A percentile compares a stretch with the other conserved stretches of the same genome.
These are phyloP conservation scores for Caenorhabditis inopinata DNA, from an alignment of 1,140 invertebrate species.

Conservation along the genomic window DNA sequence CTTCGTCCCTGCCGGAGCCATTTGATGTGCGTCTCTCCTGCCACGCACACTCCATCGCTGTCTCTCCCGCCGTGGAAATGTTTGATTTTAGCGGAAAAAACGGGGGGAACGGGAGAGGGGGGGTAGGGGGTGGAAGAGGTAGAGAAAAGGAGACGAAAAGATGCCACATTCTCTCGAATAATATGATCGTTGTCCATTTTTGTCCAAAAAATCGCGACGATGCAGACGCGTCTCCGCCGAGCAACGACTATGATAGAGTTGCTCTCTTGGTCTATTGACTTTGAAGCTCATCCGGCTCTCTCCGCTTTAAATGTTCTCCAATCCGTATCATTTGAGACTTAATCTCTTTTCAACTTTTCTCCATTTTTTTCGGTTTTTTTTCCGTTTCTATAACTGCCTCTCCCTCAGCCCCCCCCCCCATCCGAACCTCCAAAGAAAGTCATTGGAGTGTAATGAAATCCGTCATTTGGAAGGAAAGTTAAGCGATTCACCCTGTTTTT, in stretches of 20 bases:
- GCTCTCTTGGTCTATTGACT: no score
- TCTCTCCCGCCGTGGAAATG: neutral
- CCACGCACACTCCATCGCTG: neutral
- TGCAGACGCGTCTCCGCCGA: no score
- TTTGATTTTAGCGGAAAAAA: slow-evolving; percentile 23
- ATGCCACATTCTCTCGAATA: slow-evolving; percentile 21
- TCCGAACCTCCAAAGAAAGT: no score
- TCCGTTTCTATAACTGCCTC: neutral
- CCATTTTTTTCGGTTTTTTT: neutral
- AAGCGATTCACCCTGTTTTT: slow-evolving; percentile 18
- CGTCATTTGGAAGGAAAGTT: slow-evolving; percentile 3
- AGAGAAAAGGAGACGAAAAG: neutral
- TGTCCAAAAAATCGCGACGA: neutral
- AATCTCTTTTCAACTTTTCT: neutral
- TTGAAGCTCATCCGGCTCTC: neutral
- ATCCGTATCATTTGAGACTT: neutral
- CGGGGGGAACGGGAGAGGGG: no score
- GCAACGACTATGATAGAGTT: no score
- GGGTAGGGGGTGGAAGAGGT: neutral
- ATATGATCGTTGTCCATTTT: slow-evolving; percentile 1
- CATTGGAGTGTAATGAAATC: slow-evolving; percentile 24
- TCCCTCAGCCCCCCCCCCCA: no score
- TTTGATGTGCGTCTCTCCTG: neutral
- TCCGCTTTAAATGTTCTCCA: neutral
- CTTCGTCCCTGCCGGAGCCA: neutral